These are phyloP conservation scores for Lucifuga dentata DNA, from an alignment of 2,113 vertebrate species.

Conservation along the genomic window DNA sequence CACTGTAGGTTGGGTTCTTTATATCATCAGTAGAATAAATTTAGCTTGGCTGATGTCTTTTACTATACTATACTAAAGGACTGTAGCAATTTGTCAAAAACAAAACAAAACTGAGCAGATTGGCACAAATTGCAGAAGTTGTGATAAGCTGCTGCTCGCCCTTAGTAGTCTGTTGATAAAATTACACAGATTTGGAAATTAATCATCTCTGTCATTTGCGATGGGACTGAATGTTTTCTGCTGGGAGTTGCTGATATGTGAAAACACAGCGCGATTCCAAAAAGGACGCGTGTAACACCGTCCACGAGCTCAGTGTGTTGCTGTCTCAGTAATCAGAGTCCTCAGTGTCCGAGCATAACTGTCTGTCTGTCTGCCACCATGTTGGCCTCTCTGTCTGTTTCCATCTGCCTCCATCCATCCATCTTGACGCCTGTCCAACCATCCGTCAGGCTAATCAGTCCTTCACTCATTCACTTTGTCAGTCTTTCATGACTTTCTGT, in stretches of 20 bases:
- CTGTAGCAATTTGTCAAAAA: constrained; percentile 2
- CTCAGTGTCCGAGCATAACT: constrained; percentile 46
- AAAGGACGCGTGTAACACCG: background rate
- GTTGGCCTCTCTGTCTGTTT: constrained; percentile 49
- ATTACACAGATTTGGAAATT: constrained; percentile 2
- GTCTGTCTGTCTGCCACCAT: constrained; percentile 33
- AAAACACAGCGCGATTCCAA: background rate
- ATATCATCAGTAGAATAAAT: no score
- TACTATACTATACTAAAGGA: no score
- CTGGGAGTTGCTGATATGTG: constrained; percentile 1
- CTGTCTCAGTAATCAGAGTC: no score
- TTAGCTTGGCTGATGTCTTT: no score
- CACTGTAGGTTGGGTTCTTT: no score
- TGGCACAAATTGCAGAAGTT: constrained; percentile 3
- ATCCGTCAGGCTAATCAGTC: constrained; percentile 61
- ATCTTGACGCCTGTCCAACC: constrained; percentile 56
- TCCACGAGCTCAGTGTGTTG: constrained; percentile 13
- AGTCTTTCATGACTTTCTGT: constrained; percentile 62
- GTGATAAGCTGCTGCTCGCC: no score
- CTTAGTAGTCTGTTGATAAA: constrained; percentile 21
- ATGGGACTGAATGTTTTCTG: background rate
- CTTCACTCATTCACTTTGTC: constrained; percentile 55
- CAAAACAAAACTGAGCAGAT: background rate
- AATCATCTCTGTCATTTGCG: constrained; percentile 16
- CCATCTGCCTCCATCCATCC: constrained; percentile 62